These are phyloP conservation scores for Pocillopora verrucosa DNA, from an alignment of 64 coral and sea anemone species.

Conservation along the genomic window DNA sequence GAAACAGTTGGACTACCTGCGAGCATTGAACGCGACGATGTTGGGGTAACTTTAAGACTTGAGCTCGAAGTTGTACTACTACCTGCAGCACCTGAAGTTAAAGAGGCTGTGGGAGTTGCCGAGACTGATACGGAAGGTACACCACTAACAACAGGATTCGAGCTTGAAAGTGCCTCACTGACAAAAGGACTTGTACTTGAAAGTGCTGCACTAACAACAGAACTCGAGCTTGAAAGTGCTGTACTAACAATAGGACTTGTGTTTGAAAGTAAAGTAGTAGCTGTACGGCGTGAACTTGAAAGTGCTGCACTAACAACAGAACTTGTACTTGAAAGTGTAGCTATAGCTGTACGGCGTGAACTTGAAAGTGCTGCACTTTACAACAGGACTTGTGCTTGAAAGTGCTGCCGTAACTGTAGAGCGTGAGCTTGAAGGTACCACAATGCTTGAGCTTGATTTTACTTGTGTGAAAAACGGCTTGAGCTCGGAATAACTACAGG, in stretches of 20 bases:
- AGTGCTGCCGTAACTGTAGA: too few relatives aligned
- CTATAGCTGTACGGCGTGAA: background rate
- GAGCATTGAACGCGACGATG: background rate
- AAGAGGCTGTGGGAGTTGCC: background rate
- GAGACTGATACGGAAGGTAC: background rate
- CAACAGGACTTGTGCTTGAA: background rate
- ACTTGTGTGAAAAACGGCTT: background rate
- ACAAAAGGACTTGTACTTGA: background rate
- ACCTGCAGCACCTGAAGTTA: background rate
- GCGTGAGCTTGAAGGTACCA: background rate
- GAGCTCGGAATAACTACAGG: background rate
- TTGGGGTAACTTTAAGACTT: background rate
- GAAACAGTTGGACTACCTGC: background rate
- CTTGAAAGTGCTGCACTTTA: background rate
- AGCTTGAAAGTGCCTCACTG: background rate
- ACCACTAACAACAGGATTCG: background rate
- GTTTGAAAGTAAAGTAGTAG: too few relatives aligned
- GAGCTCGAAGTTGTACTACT: background rate
- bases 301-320: background rate
- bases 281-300: too few relatives aligned
- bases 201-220: background rate
- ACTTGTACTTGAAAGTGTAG: background rate
- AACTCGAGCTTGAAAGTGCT: background rate
- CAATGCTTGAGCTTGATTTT: background rate
- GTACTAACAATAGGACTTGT: too few relatives aligned